Evolutionary conservation across 2,113 vertebrate genomes (phyloP), one percentile per base, ranked within the genome.

Genomic region (Tupaia chinensis): DNA sequence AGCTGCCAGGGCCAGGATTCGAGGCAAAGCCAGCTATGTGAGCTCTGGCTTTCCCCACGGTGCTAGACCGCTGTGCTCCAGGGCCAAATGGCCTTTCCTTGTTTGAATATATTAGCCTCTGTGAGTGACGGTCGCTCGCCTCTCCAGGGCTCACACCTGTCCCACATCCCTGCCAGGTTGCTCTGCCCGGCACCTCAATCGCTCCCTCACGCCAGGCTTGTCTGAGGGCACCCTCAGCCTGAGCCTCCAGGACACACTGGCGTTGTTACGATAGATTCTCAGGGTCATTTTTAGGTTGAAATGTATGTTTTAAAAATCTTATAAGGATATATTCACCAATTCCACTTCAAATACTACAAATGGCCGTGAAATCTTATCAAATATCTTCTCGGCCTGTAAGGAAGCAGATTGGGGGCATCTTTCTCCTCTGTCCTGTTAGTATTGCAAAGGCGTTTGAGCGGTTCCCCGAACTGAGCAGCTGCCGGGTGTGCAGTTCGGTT

Each of bases 231-330:
- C 29, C 3, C 44, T 34, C 1, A 32, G 32, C 12, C 29, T 66
- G 56, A 66, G 73, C 27, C 81, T 70, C 65, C 29, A 63, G 69
- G 61, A 94, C 12, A n/a, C 58, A 68, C 72, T 44, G 7, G 58
- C 8, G n/a, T 63, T 80, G 94, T 77, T 53, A 63, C 44, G 76
- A 56, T 90, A 34, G 88, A 87, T 16, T 54, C 66, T 63, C 72
- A 56, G 20, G 60, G 78, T 53, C 16, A 94, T 23, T 77, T 96
- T 90, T 34, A 34, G 69, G 81, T 61, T 87, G 78, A 65, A 85
- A 77, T 78, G 54, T 25, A n/a, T 87, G 56, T 93, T 73, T 54
- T 19, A 79, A 74, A 95, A 70, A 76, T 87, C 74, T 63, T 73
- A 5, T 27, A 77, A 95, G 63, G 29, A 32, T 11, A 4, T 65